These are phyloP conservation scores for Cydia strobilella DNA, from an alignment of 1,140 invertebrate species.

Conservation along the genomic window DNA sequence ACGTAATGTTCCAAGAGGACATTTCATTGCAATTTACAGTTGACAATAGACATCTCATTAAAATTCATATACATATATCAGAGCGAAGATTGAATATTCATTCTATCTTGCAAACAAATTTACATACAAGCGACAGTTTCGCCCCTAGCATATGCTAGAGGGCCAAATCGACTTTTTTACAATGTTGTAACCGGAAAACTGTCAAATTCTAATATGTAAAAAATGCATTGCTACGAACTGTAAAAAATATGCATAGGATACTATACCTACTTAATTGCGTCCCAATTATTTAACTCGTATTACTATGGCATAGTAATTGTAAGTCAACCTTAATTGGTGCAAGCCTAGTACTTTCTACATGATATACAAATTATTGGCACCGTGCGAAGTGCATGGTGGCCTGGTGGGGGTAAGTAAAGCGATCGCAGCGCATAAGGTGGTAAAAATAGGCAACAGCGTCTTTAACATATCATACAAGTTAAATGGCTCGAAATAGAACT, in stretches of 20 bases:
- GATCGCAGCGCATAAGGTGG: no score
- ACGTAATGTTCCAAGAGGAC: neutral
- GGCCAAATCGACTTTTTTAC: neutral
- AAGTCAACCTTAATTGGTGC: neutral
- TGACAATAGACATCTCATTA: constrained; percentile 7
- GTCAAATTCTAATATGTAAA: neutral
- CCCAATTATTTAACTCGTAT: neutral
- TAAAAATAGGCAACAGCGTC: no score
- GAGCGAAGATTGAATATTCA: constrained; percentile 6
- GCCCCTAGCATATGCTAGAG: neutral
- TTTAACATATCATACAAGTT: no score
- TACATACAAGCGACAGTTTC: neutral
- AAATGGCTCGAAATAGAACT: no score
- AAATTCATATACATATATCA: neutral
- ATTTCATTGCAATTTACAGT: neutral
- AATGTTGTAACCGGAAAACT: neutral
- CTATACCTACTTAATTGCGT: neutral
- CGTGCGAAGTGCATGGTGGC: no score
- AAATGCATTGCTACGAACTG: neutral
- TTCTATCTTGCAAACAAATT: neutral
- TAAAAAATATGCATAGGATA: neutral
- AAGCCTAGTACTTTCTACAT: neutral
- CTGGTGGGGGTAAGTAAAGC: no score
- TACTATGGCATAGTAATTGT: neutral
- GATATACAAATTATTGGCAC: no score